phyloP scores from a whole-genome alignment of 30 jellyfish, hydroid and myxozoan genomes.

The Nemopilema nomurai region DNA sequence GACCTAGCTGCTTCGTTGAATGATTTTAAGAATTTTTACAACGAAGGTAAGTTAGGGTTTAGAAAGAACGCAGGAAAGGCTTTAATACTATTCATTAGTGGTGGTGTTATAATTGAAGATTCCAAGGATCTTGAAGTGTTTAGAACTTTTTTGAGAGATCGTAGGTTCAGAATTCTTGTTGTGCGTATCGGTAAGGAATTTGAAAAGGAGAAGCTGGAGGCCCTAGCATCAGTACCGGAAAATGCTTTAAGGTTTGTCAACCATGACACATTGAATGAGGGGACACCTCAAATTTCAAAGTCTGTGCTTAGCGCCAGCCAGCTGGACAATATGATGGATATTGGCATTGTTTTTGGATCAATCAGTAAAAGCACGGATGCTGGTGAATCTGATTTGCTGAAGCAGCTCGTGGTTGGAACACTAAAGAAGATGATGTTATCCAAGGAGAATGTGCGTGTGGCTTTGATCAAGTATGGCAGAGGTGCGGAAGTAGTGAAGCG shows the following conservation, averaged over 20 bases:
- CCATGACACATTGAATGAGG: background rate
- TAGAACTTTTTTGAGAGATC: too few relatives aligned
- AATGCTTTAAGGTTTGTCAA: background rate
- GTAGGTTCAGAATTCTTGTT: background rate
- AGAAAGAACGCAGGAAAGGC: slow-evolving; percentile 48
- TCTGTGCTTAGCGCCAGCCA: slow-evolving; percentile 7
- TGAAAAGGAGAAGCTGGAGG: background rate
- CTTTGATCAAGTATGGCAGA: slow-evolving; percentile 37
- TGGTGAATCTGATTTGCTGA: slow-evolving; percentile 10
- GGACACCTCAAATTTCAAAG: background rate
- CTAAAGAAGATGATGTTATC: slow-evolving; percentile 21
- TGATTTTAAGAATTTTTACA: background rate
- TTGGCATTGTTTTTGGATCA: slow-evolving; percentile 73
- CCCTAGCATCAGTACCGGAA: background rate
- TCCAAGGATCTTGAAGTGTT: background rate
- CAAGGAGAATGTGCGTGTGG: slow-evolving; percentile 33
- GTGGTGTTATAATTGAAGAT: background rate
- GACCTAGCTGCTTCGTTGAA: slow-evolving; percentile 11
- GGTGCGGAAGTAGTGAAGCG: slow-evolving; percentile 39
- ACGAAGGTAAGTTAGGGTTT: background rate
- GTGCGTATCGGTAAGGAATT: background rate
- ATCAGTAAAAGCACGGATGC: slow-evolving; percentile 20
- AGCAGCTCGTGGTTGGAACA: background rate
- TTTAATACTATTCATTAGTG: slow-evolving; percentile 47
- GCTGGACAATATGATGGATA: slow-evolving; percentile 20